Percentiles rank a stretch among this genome's conserved stretches.
Conservation (phyloP, 1,140 invertebrate species). For the Solen grandis region DNA sequence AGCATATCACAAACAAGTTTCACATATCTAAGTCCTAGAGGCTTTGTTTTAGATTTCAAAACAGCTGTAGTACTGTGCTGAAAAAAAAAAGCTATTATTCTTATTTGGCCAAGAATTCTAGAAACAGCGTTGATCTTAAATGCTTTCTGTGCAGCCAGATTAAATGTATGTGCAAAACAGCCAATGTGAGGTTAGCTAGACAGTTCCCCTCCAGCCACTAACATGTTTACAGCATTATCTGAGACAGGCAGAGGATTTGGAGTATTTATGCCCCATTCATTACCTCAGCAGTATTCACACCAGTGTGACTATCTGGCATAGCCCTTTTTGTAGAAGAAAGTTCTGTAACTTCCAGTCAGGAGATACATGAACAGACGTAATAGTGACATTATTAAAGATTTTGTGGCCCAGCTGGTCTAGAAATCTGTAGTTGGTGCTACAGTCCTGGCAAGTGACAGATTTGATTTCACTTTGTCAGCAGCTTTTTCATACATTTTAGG, state of each 20-base stretch:
- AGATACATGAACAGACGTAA: constrained; percentile 19
- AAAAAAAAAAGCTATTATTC: constrained; percentile 40
- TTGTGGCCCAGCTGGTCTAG: constrained; percentile 18
- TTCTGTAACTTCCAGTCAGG: constrained; percentile 19
- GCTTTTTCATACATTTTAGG: constrained; percentile 6
- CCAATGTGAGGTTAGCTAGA: constrained; percentile 3
- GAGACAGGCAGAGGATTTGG: constrained; percentile 21
- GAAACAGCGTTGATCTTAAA: constrained; percentile 20
- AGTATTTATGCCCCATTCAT: constrained; percentile 25
- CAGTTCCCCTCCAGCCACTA: constrained; percentile 13
- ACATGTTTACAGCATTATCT: constrained; percentile 52
- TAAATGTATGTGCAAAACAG: constrained; percentile 46
- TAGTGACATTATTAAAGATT: constrained; percentile 33
- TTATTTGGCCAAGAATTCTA: constrained; percentile 26
- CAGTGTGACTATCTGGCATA: constrained; percentile 33
- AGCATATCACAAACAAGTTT: constrained; percentile 61
- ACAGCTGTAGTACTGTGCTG: constrained; percentile 35
- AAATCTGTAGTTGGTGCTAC: constrained; percentile 43
- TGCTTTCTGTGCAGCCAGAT: too few relatives aligned
- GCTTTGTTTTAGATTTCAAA: constrained; percentile 46
- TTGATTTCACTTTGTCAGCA: neutral
- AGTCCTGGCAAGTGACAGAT: constrained; percentile 1
- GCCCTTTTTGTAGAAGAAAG: constrained; percentile 34
- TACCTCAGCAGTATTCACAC: constrained; percentile 31
- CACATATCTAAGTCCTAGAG: constrained; percentile 46